These are phyloP conservation scores for Cololabis saira DNA, from an alignment of 2,113 vertebrate genomes.

Conservation along the genomic window DNA sequence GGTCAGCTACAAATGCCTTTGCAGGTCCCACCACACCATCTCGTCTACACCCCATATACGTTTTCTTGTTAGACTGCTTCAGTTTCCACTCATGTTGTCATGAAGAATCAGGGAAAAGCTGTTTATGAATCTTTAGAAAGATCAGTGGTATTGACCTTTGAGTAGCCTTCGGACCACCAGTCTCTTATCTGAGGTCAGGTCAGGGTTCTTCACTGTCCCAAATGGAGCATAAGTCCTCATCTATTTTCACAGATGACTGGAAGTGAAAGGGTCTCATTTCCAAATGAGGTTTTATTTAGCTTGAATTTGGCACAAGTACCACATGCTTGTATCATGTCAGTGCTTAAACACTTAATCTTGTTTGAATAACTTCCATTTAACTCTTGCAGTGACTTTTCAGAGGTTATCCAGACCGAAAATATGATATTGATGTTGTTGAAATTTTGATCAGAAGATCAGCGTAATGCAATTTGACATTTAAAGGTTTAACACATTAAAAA, in stretches of 20 bases:
- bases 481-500: too few relatives aligned
- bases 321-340: too few relatives aligned
- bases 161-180: constrained; percentile 67
- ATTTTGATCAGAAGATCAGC: too few relatives aligned
- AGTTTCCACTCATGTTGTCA: constrained; percentile 37
- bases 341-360: too few relatives aligned
- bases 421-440: too few relatives aligned
- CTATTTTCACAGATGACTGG: constrained; percentile 48
- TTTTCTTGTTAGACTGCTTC: constrained; percentile 14
- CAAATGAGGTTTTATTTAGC: background rate
- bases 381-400: too few relatives aligned
- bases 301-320: too few relatives aligned
- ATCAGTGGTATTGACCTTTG: constrained; percentile 63
- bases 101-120: constrained; percentile 47
- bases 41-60: constrained; percentile 2
- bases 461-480: too few relatives aligned
- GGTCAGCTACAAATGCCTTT: constrained; percentile 9
- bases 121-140: constrained; percentile 35
- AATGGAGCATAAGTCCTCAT: constrained; percentile 59
- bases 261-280: constrained; percentile 43
- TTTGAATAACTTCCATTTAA: too few relatives aligned
- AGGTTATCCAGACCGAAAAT: too few relatives aligned
- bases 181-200: constrained; percentile 50
- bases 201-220: constrained; percentile 49
- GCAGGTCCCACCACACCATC: background rate